phyloP scores from a whole-genome alignment of 2,113 vertebrate genomes.

The Poeciliopsis turrubarensis region DNA sequence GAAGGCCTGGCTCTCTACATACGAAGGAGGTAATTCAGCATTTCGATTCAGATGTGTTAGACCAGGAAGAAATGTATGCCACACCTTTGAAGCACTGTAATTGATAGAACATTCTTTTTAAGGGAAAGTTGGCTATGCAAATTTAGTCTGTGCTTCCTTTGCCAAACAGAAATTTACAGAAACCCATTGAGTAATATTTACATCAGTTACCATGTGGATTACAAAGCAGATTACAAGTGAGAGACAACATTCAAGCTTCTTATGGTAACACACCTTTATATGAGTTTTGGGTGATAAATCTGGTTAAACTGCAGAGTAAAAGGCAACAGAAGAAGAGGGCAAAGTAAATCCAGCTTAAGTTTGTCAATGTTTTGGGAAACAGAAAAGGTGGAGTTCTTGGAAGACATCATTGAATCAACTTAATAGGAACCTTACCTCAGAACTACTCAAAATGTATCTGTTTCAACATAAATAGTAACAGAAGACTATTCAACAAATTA shows the following conservation, averaged over 20 bases:
- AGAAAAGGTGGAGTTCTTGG: neutral
- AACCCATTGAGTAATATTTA: neutral
- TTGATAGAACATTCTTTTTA: too few relatives aligned
- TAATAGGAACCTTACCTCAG: neutral
- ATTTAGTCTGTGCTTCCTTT: neutral
- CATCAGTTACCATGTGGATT: neutral
- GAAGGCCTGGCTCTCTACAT: neutral
- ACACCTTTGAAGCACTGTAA: too few relatives aligned
- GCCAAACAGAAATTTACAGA: neutral
- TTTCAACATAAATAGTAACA: neutral
- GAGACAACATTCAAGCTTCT: neutral
- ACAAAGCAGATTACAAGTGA: neutral
- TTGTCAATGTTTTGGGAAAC: neutral
- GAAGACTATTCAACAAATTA: neutral
- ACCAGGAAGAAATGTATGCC: too few relatives aligned
- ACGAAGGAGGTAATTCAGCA: too few relatives aligned
- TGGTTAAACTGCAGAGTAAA: neutral
- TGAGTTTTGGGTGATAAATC: neutral
- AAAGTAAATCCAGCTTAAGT: neutral
- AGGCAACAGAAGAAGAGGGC: neutral
- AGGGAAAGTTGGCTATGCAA: too few relatives aligned
- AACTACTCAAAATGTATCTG: neutral
- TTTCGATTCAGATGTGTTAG: too few relatives aligned
- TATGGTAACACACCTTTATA: neutral
- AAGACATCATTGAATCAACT: neutral